A percentile compares a stretch with the other conserved stretches of the same genome.
phyloP scores from a whole-genome alignment of 2,888 invertebrate genomes.

The Marronus borbonicus region DNA sequence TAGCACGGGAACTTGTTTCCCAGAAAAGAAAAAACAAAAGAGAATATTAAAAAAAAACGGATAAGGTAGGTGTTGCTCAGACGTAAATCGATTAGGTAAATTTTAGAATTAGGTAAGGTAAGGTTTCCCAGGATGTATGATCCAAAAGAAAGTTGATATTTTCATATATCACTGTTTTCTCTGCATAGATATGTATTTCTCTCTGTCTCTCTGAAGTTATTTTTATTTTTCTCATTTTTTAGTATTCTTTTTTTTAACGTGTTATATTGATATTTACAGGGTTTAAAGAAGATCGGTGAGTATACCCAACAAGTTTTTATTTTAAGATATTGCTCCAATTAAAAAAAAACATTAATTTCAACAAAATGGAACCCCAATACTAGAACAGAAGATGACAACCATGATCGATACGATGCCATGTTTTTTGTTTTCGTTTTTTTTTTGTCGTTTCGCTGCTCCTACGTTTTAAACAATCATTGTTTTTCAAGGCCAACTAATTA shows the following conservation, averaged over 20 bases:
- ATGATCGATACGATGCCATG: neutral
- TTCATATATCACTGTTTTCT: too few relatives aligned
- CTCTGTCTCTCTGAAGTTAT: neutral
- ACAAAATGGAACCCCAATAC: neutral
- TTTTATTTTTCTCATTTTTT: constrained; percentile 40
- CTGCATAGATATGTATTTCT: neutral
- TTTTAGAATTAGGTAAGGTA: neutral
- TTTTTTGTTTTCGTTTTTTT: constrained; percentile 10
- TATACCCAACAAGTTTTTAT: constrained; percentile 59
- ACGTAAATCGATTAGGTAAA: constrained; percentile 1
- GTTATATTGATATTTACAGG: constrained; percentile 53
- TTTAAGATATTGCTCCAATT: constrained; percentile 1
- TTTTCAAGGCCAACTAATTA: neutral
- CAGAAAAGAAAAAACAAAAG: neutral
- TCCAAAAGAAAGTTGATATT: neutral
- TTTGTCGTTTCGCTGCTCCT: neutral
- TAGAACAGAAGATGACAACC: too few relatives aligned
- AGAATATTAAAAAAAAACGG: neutral
- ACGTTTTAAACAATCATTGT: neutral
- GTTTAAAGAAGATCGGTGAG: constrained; percentile 68
- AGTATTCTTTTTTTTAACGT: constrained; percentile 48
- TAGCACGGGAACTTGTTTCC: too few relatives aligned
- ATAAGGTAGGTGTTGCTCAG: constrained; percentile 16
- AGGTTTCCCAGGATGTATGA: neutral
- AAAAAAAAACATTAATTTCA: neutral